These are phyloP conservation scores for Pterocles gutturalis DNA, from an alignment of 2,113 vertebrate genomes.

Conservation along the genomic window DNA sequence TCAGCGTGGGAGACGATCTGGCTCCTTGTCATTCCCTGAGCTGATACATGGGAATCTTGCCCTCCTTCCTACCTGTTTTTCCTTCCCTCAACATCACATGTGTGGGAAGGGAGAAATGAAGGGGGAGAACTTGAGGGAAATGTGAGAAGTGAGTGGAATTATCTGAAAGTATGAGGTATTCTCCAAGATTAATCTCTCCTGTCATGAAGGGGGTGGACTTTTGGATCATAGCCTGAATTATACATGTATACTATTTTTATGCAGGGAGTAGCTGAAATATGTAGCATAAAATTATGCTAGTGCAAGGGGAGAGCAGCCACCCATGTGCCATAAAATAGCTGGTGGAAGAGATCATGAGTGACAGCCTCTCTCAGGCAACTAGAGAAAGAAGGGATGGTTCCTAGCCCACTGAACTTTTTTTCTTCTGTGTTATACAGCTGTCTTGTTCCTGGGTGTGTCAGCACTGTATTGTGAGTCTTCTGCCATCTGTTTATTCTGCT, in stretches of 20 bases:
- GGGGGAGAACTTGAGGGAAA: background rate
- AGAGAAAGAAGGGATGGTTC: background rate
- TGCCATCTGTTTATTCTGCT: background rate
- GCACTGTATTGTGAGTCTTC: background rate
- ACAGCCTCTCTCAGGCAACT: background rate
- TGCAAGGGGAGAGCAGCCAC: background rate
- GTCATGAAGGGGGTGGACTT: slow-evolving; percentile 39
- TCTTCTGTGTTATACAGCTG: background rate
- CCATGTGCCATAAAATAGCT: slow-evolving; percentile 6
- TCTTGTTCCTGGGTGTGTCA: background rate
- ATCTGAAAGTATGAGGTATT: slow-evolving; percentile 52
- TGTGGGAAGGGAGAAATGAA: slow-evolving; percentile 31
- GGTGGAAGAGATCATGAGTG: background rate
- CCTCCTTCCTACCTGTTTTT: slow-evolving; percentile 18
- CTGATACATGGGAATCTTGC: slow-evolving; percentile 46
- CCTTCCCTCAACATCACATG: background rate
- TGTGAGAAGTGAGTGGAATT: slow-evolving; percentile 47
- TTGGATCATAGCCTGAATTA: slow-evolving; percentile 14
- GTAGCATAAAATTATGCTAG: background rate
- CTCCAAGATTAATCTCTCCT: slow-evolving; percentile 28
- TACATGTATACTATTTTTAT: slow-evolving; percentile 24
- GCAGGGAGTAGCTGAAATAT: slow-evolving; percentile 9
- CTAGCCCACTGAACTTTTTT: background rate
- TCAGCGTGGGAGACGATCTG: slow-evolving; percentile 64
- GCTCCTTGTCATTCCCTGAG: slow-evolving; percentile 45